A percentile compares a stretch with the other conserved stretches of the same genome.
These are phyloP conservation scores for Lepidostoma basale DNA, from an alignment of 1,140 invertebrate species.

Conservation along the genomic window DNA sequence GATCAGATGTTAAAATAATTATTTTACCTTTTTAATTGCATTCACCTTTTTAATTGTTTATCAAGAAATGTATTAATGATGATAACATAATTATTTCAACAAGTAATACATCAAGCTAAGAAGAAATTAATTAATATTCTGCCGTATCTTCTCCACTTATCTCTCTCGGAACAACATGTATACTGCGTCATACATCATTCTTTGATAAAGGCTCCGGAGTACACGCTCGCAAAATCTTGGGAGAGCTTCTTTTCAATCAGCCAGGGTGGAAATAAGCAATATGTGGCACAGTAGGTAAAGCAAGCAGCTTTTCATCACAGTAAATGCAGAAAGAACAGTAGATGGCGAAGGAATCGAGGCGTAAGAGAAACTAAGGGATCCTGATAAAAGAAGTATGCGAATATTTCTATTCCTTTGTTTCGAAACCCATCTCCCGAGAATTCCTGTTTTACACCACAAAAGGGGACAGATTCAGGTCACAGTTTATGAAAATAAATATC, in stretches of 20 bases:
- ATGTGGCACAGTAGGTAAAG: slow-evolving; percentile 25
- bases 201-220: neutral
- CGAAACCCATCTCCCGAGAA: neutral
- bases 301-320: slow-evolving; percentile 20
- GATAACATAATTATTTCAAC: too few species aligned
- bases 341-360: neutral
- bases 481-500: too few species aligned
- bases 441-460: neutral
- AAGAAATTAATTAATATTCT: too few species aligned
- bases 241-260: slow-evolving; percentile 20
- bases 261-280: slow-evolving; percentile 11
- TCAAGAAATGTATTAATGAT: too few species aligned
- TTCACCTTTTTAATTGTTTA: too few species aligned
- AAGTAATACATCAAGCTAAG: too few species aligned
- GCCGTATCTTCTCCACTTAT: too few species aligned
- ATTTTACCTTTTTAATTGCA: too few species aligned
- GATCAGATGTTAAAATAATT: too few species aligned
- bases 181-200: neutral
- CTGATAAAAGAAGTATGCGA: slow-evolving; percentile 2
- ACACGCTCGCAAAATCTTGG: neutral
- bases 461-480: neutral
- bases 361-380: neutral
- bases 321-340: slow-evolving; percentile 13
- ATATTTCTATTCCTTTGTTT: slow-evolving; percentile 20
- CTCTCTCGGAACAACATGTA: too few species aligned